Evolutionary conservation across 2,888 invertebrate species (phyloP).

Genomic region (Villa cingulata): DNA sequence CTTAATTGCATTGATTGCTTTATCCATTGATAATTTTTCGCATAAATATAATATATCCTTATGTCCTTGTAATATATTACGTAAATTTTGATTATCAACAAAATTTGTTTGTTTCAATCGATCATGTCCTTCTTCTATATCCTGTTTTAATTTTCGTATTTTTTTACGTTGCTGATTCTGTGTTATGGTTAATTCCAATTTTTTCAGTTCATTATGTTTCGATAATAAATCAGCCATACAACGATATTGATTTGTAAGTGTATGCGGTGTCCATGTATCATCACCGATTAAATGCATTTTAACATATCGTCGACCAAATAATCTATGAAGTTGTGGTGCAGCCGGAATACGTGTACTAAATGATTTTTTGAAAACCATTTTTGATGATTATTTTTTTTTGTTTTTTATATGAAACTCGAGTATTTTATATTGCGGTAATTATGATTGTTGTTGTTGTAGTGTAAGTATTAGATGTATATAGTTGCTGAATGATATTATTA

Average conservation of each 20-base stretch:
- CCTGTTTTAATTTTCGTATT: background rate
- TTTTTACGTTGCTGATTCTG: background rate
- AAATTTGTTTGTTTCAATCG: background rate
- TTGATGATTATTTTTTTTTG: too few relatives aligned
- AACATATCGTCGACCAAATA: conserved; percentile 28
- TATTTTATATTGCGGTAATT: too few relatives aligned
- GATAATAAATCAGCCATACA: conserved; percentile 23
- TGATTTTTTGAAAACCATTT: background rate
- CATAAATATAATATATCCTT: conserved; percentile 30
- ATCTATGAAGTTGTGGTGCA: conserved; percentile 25
- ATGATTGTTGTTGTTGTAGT: too few relatives aligned
- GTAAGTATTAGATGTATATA: too few relatives aligned
- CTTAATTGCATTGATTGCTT: conserved; percentile 31
- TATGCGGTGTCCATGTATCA: conserved; percentile 27
- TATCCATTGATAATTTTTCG: conserved; percentile 28
- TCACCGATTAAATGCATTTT: conserved; percentile 30
- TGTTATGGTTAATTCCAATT: background rate
- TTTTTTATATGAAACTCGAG: too few relatives aligned
- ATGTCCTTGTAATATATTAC: conserved; percentile 23
- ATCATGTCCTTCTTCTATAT: background rate
- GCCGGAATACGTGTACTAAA: conserved; percentile 18
- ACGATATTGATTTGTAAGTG: conserved; percentile 27
- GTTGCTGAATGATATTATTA: too few relatives aligned
- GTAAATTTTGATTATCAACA: background rate
- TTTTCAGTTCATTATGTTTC: background rate